Conservation (phyloP, 2,888 invertebrate genomes). For the Polyommatus iphigenia region DNA sequence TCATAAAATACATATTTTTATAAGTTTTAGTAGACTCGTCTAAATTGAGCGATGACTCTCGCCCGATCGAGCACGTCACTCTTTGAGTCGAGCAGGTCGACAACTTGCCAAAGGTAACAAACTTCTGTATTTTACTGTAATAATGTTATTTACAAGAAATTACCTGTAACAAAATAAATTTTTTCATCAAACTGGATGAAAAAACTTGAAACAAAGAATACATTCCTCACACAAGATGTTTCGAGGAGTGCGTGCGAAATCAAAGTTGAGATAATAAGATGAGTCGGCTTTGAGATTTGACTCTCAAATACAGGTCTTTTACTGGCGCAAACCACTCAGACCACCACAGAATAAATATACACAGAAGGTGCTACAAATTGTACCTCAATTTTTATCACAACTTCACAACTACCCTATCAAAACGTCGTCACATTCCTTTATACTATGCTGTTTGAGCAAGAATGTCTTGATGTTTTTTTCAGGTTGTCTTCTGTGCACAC, state of each 20-base stretch:
- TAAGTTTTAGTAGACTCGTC: not conserved
- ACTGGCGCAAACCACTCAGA: not conserved
- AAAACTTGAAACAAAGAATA: not conserved
- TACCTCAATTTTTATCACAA: not conserved
- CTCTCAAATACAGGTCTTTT: not conserved
- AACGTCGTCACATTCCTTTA: not conserved
- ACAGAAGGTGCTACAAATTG: not conserved
- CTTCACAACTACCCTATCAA: not conserved
- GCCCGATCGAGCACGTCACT: not conserved
- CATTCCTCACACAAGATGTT: not conserved
- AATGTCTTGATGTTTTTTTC: not conserved
- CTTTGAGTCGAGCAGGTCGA: not conserved
- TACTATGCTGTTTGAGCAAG: not conserved
- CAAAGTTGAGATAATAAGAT: not conserved
- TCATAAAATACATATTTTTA: constrained; percentile 2
- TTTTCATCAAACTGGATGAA: not conserved
- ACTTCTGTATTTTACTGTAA: not conserved
- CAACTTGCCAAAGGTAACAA: not conserved
- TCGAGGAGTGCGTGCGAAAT: not conserved
- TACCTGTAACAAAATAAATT: not conserved
- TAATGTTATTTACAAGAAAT: not conserved
- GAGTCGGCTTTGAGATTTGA: not conserved
- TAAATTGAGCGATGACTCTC: not conserved
- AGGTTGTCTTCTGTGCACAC: not conserved
- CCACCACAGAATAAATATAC: not conserved